Base-by-base conservation (phyloP, 2,113 vertebrate species). In the Dasyprocta punctata region DNA sequence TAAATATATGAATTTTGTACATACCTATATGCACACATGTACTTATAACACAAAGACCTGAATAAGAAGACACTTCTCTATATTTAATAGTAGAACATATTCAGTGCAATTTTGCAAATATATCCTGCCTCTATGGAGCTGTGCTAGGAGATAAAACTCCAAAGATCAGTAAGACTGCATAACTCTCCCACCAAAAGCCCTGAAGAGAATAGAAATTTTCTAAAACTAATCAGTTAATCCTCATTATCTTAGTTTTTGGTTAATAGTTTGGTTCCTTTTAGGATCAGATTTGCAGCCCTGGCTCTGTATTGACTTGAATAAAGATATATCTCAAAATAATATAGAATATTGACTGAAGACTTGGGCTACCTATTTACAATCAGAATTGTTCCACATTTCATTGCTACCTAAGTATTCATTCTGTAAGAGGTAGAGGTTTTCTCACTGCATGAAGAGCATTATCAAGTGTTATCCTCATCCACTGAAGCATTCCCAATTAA, bases 301-400 rank as follows among this genome's bases (percentile, higher is more conserved):
- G 26, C 86, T 95, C n/a, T 92, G 19, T 88, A 96, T 33, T 94
- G 61, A 97, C 38, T 95, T 93, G 86, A 93, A 89, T 7, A 86
- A 94, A 97, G 97, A 78, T 82, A 54, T 36, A 90, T 90, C 97
- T 73, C n/a, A 94, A 89, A 90, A 91, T 86, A 97, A 95, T 86
- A 69, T 44, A 63, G 13, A 17, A 10, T 93, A 86, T 88, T 77
- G 30, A 92, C 65, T 87, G 95, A 92, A 49, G 56, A 78, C 78
- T 89, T 88, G 58, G 8, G 65, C 65, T 95, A 85, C 84, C 88
- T 93, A 63, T 26, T 89, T 90, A 97, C 97, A 93, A 89, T 73
- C 28, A 87, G 14, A 95, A 93, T 54, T 38, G 60, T 82, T 93
- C 58, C 81, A 93, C 47, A 85, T 94, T 94, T 89, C 58, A 67